Conservation (phyloP, 2,797 vertebrate species). For the Gastrophryne carolinensis region DNA sequence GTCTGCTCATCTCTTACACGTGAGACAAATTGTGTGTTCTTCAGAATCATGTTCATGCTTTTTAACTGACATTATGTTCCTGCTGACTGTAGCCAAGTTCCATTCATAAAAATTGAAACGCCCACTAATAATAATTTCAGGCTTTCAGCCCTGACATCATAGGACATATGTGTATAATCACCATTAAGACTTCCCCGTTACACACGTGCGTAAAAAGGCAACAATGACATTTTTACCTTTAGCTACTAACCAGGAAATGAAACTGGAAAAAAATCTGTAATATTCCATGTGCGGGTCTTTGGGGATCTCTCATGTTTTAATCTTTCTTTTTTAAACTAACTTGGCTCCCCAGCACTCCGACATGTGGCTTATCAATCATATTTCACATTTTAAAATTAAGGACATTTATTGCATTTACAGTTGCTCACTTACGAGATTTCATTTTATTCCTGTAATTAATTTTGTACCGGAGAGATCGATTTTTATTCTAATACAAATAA, state of each 20-base stretch:
- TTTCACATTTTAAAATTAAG: conserved; percentile 43
- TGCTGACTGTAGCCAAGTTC: no score
- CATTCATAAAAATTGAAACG: no score
- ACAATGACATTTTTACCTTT: conserved; percentile 35
- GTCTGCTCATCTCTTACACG: no score
- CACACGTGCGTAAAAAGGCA: conserved; percentile 27
- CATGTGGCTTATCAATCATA: conserved; percentile 53
- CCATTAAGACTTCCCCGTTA: neutral
- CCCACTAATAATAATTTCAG: neutral
- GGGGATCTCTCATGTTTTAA: conserved; percentile 44
- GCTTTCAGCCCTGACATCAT: no score
- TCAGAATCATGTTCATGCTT: no score
- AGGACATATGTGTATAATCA: conserved; percentile 27
- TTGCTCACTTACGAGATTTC: conserved; percentile 42
- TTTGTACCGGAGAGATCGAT: conserved; percentile 16
- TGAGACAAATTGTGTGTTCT: no score
- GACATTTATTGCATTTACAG: conserved; percentile 48
- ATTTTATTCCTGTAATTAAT: conserved; percentile 51
- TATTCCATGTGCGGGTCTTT: conserved; percentile 13
- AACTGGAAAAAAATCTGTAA: conserved; percentile 32
- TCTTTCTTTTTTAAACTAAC: conserved; percentile 44
- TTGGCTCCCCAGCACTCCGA: conserved; percentile 23
- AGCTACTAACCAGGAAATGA: conserved; percentile 52
- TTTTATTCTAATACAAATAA: conserved; percentile 46
- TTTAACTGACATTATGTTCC: no score